Evolutionary conservation across 2,113 vertebrate genomes (phyloP).

Genomic region (Edolisoma coerulescens): DNA sequence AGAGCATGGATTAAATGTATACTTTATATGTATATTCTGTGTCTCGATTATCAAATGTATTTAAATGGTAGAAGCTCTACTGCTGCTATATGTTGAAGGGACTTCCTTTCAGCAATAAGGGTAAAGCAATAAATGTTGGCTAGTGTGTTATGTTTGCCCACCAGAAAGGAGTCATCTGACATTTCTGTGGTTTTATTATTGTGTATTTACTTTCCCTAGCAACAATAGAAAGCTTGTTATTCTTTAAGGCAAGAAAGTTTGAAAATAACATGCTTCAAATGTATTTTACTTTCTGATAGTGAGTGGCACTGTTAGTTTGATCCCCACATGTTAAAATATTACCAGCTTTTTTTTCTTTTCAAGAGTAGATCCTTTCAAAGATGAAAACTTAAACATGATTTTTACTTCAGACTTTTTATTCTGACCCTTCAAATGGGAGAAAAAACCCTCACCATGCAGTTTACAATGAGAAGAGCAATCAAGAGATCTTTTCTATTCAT

Average conservation of each 20-base stretch:
- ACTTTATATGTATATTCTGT: neutral
- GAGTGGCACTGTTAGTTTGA: constrained; percentile 8
- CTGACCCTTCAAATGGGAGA: constrained; percentile 3
- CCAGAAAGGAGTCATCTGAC: neutral
- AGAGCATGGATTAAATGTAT: neutral
- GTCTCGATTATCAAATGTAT: neutral
- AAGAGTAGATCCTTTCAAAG: neutral
- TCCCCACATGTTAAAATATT: constrained; percentile 4
- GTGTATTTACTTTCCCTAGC: neutral
- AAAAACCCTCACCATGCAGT: neutral
- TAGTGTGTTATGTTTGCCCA: neutral
- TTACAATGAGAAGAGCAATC: neutral
- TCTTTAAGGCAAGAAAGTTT: constrained; percentile 3
- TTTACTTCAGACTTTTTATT: constrained; percentile 15
- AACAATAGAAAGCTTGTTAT: neutral
- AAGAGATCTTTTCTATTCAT: constrained; percentile 15
- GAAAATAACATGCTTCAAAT: neutral
- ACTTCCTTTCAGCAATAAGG: neutral
- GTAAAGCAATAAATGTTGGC: neutral
- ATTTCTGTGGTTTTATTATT: neutral
- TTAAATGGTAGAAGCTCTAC: neutral
- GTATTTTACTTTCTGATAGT: constrained; percentile 2
- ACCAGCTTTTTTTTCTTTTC: neutral
- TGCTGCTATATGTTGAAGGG: neutral
- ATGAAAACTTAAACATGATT: neutral